Evolutionary conservation across 23 tunicate species (phyloP).

Genomic region (Trididemnum miniatum): DNA sequence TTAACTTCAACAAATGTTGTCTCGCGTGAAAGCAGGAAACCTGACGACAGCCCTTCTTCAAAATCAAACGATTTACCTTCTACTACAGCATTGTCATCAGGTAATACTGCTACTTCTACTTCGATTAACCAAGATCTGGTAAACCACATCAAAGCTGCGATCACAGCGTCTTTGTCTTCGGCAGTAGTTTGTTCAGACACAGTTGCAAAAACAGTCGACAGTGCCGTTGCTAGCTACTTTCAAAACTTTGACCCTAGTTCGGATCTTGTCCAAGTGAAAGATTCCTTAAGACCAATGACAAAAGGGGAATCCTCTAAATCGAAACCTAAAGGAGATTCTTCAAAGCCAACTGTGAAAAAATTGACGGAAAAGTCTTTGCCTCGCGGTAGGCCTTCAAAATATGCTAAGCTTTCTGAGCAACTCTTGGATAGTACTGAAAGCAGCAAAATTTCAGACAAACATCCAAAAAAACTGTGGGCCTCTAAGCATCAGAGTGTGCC

Average conservation of each 20-base stretch:
- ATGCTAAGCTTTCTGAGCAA: slow-evolving; percentile 1
- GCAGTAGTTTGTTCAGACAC: slow-evolving; percentile 46
- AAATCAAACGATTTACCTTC: not conserved
- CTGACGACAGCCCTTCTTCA: not conserved
- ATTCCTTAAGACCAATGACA: not conserved
- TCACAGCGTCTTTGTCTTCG: slow-evolving; percentile 44
- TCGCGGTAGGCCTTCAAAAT: slow-evolving; percentile 43
- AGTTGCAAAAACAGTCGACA: slow-evolving; percentile 76
- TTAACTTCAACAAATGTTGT: not conserved
- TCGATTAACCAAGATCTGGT: slow-evolving; percentile 47
- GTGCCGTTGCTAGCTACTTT: slow-evolving; percentile 74
- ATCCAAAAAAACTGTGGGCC: slow-evolving; percentile 85
- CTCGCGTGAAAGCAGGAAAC: not conserved
- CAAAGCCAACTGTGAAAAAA: not conserved
- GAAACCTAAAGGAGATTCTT: not conserved
- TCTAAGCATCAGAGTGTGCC: slow-evolving; percentile 53
- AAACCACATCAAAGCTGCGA: slow-evolving; percentile 76
- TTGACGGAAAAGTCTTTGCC: slow-evolving; percentile 28
- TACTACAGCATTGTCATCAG: not conserved
- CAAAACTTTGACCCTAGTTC: slow-evolving; percentile 1
- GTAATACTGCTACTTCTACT: not conserved
- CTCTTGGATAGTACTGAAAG: not conserved
- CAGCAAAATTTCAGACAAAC: slow-evolving; percentile 35
- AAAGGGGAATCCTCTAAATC: not conserved
- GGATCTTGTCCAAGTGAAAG: not conserved